Percentiles rank a stretch among this genome's conserved stretches.
Conservation (phyloP, 2,113 vertebrate species). For the Ancistrus triradiatus region DNA sequence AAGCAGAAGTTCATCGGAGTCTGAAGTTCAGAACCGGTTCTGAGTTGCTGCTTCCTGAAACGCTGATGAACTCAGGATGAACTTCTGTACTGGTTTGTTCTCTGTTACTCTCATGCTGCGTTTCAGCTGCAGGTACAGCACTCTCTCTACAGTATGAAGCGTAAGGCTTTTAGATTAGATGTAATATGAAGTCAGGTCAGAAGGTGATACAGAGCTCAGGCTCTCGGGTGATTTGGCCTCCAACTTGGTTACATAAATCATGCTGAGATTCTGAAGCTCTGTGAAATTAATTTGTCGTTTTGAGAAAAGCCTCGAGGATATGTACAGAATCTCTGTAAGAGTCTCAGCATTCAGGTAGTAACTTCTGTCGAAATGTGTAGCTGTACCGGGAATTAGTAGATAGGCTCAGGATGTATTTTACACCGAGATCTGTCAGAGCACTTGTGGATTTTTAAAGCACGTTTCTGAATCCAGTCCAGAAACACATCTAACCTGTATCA, state of each 20-base stretch:
- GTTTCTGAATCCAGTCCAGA: background rate
- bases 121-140: background rate
- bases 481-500: too few species aligned
- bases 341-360: constrained; percentile 4
- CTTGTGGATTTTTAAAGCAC: background rate
- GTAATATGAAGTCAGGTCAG: background rate
- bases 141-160: background rate
- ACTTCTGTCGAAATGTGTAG: background rate
- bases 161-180: background rate
- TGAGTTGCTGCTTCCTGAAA: too few species aligned
- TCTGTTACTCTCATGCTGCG: too few species aligned
- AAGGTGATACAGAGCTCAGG: background rate
- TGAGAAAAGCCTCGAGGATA: background rate
- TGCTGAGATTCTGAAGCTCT: background rate
- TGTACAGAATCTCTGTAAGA: background rate
- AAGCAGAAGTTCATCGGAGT: too few species aligned
- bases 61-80: too few species aligned
- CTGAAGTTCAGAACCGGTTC: too few species aligned
- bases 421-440: background rate
- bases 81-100: too few species aligned
- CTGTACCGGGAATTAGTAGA: background rate
- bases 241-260: constrained; percentile 12
- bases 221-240: background rate
- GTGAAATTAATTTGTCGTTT: constrained; percentile 17
- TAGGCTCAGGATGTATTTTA: background rate